Conservation (phyloP, 2,888 invertebrate species). For the Bombyx huttoni region DNA sequence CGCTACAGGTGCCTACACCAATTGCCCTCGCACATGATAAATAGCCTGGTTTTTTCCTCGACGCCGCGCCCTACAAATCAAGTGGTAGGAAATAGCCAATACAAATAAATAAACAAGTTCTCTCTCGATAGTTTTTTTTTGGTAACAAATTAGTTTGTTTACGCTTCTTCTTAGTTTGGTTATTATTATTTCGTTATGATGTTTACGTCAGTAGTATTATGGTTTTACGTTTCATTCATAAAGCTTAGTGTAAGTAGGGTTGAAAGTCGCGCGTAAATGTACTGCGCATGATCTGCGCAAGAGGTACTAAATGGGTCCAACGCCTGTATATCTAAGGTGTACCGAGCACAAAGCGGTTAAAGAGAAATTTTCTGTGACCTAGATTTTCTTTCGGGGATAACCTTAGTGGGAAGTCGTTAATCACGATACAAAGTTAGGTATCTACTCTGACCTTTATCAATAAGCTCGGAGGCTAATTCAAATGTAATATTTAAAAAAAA, state of each 20-base stretch:
- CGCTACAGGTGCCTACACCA: slow-evolving; percentile 45
- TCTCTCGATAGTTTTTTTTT: slow-evolving; percentile 14
- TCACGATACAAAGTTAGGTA: slow-evolving; percentile 10
- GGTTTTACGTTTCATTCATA: not conserved
- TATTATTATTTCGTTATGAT: slow-evolving; percentile 3
- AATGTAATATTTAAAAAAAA: too few relatives aligned
- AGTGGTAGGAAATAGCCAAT: slow-evolving; percentile 32
- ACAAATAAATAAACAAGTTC: slow-evolving; percentile 28
- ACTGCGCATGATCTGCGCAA: slow-evolving; percentile 60
- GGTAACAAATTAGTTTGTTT: slow-evolving; percentile 6
- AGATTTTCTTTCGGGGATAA: slow-evolving; percentile 30
- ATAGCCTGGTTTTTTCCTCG: slow-evolving; percentile 38
- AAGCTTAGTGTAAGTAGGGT: slow-evolving; percentile 13
- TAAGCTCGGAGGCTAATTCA: not conserved
- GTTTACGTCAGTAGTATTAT: slow-evolving; percentile 2
- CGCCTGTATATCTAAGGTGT: slow-evolving; percentile 20
- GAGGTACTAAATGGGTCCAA: slow-evolving; percentile 35
- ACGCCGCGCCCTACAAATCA: slow-evolving; percentile 26
- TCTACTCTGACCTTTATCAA: not conserved
- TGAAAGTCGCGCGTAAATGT: slow-evolving; percentile 20
- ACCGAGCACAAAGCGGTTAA: slow-evolving; percentile 25
- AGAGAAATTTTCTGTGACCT: slow-evolving; percentile 46
- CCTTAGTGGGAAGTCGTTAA: slow-evolving; percentile 19
- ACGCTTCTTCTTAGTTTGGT: slow-evolving; percentile 4
- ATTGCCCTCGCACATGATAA: slow-evolving; percentile 33